These are phyloP conservation scores for Drosophila bifasciata DNA, from an alignment of 1,140 invertebrate genomes.

Conservation along the genomic window DNA sequence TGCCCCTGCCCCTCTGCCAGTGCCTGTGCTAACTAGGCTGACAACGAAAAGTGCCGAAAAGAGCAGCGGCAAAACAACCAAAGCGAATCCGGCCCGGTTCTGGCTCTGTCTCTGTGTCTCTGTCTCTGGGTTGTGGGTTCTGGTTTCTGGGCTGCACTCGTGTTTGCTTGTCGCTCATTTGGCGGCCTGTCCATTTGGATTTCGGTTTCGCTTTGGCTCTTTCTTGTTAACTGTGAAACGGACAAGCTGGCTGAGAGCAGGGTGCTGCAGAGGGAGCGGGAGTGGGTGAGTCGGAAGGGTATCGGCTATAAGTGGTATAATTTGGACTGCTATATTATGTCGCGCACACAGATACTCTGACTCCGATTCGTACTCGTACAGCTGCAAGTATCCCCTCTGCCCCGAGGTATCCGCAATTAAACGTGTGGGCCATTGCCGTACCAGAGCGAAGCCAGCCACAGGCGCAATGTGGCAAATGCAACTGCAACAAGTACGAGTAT, in stretches of 20 bases:
- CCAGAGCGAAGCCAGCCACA: constrained; percentile 2
- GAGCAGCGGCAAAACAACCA: constrained; percentile 22
- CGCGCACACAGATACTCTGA: constrained; percentile 43
- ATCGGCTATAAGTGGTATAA: constrained; percentile 72
- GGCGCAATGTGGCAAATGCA: constrained; percentile 6
- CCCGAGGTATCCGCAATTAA: constrained; percentile 62
- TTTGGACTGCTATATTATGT: constrained; percentile 74
- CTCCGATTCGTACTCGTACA: no score
- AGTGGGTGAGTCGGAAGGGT: background rate
- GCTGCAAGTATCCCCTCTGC: background rate
- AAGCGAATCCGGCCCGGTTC: constrained; percentile 33
- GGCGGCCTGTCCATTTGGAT: constrained; percentile 49
- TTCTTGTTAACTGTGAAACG: constrained; percentile 61
- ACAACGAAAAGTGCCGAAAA: constrained; percentile 79
- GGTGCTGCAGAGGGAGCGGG: background rate
- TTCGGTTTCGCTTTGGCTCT: constrained; percentile 45
- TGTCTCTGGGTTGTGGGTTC: background rate
- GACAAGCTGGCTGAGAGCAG: background rate
- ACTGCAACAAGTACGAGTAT: background rate
- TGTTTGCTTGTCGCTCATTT: constrained; percentile 76
- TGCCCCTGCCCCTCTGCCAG: no score
- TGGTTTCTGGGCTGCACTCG: constrained; percentile 39
- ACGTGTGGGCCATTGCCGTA: constrained; percentile 45
- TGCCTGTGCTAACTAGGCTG: constrained; percentile 71
- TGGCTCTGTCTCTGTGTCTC: background rate